These are phyloP conservation scores for Amiota communis DNA, from an alignment of 2,888 invertebrate species.

Conservation along the genomic window DNA sequence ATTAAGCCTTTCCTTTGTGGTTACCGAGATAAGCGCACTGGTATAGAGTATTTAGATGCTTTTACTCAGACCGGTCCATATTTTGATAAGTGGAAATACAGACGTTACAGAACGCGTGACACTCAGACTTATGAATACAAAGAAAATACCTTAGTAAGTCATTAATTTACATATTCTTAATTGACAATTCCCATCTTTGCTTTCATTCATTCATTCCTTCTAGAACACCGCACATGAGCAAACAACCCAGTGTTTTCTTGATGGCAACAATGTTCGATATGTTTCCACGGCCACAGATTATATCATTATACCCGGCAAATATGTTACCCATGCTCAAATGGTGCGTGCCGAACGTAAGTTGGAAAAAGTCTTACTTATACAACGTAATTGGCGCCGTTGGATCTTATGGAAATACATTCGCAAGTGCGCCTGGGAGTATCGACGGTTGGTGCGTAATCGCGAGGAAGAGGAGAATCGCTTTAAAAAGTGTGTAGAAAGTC, in stretches of 20 bases:
- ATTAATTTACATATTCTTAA: no score
- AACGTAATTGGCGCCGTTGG: slow-evolving; percentile 74
- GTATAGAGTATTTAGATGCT: slow-evolving; percentile 85
- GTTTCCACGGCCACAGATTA: slow-evolving; percentile 79
- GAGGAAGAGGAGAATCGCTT: slow-evolving; percentile 58
- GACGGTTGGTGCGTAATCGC: slow-evolving; percentile 74
- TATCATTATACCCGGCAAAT: slow-evolving; percentile 77
- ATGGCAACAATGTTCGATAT: slow-evolving; percentile 67
- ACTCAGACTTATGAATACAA: slow-evolving; percentile 78
- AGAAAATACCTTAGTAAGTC: slow-evolving; percentile 71
- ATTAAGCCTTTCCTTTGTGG: slow-evolving; percentile 86
- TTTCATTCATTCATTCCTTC: not conserved
- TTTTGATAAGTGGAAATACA: slow-evolving; percentile 62
- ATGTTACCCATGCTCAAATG: slow-evolving; percentile 80
- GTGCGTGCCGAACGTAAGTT: slow-evolving; percentile 76
- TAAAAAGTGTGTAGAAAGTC: slow-evolving; percentile 61
- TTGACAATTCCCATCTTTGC: not conserved
- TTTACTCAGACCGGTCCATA: slow-evolving; percentile 82
- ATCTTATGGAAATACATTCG: slow-evolving; percentile 74
- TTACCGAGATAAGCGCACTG: slow-evolving; percentile 81
- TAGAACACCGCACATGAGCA: slow-evolving; percentile 70
- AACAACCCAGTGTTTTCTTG: slow-evolving; percentile 69
- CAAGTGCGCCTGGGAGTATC: slow-evolving; percentile 74
- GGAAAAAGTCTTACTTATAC: slow-evolving; percentile 78
- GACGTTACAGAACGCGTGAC: slow-evolving; percentile 73